Evolutionary conservation across 37 sponge, comb jelly and placozoan genomes (phyloP), one percentile per base, ranked within the genome.

Genomic region (Cliona cf. orientalis): DNA sequence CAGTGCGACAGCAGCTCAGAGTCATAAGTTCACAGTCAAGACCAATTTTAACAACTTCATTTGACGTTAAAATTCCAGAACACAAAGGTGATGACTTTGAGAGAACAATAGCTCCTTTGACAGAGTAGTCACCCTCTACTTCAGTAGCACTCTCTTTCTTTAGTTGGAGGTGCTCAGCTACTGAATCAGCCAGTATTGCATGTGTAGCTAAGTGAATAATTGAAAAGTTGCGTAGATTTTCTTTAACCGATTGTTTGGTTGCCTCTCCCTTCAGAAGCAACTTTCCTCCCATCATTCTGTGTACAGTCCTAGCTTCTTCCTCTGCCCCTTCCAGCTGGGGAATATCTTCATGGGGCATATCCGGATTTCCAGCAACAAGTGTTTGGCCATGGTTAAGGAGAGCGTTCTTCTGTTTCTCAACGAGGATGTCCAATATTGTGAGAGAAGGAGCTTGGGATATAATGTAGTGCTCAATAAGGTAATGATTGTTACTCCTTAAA

Each of bases 1-100:
- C 86, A 63, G 86, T 86, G 31, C 43, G 53, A n/a, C 86, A 86
- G 57, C 86, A 86, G 42, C 86, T 86, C n/a, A 86, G 69, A 5
- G 62, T 57, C 0, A 79, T 57, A 1, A 86, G 61, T 36, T 86
- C 73, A 44, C 65, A 43, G 32, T 26, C 33, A 17, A 79, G 80
- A 5, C 22, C 26, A 19, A 86, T 46, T 7, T 71, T 46, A 32
- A 79, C 62, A 12, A 86, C 61, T 39, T 86, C 86, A 45, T 34
- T 28, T 33, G 69, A 68, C 26, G 86, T 86, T 26, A 86, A 68
- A 0, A 86, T 38, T 31, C 86, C 86, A 79, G 65, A 63, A 46
- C 86, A 86, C 2, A 17, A 34, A 14, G 73, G 45, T 36, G 46
- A 41, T n/a, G 86, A 86, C 11, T 42, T 45, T 5, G 86, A 72